phyloP scores from a whole-genome alignment of 2,797 vertebrate species.

The Rhinichthys osculus region DNA sequence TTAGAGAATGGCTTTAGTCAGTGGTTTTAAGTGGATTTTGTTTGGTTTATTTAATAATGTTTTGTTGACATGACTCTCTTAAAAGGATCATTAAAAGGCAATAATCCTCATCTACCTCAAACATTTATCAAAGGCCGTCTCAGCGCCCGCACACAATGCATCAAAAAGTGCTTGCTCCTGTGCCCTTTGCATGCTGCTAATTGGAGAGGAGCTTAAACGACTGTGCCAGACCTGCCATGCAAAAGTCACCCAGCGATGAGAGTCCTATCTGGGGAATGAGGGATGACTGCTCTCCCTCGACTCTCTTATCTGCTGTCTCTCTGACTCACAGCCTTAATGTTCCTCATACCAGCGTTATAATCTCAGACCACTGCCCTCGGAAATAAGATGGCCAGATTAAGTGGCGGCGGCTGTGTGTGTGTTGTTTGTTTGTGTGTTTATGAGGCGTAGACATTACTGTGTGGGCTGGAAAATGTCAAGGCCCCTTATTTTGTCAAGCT shows the following conservation, averaged over 20 bases:
- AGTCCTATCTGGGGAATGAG: conserved; percentile 48
- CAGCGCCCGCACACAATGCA: conserved; percentile 34
- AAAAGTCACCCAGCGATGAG: conserved; percentile 43
- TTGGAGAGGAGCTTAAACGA: conserved; percentile 43
- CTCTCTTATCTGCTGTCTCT: conserved; percentile 49
- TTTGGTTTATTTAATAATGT: conserved; percentile 18
- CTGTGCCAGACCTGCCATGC: conserved; percentile 27
- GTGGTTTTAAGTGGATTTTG: conserved; percentile 28
- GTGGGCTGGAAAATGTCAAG: conserved; percentile 60
- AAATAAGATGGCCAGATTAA: conserved; percentile 53
- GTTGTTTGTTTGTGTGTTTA: conserved; percentile 41
- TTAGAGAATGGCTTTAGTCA: conserved; percentile 21
- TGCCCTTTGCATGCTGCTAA: conserved; percentile 43
- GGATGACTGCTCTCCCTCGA: conserved; percentile 32
- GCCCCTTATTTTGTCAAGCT: conserved; percentile 56
- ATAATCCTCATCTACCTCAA: conserved; percentile 43
- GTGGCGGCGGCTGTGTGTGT: neutral
- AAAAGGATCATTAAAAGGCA: conserved; percentile 45
- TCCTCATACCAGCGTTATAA: conserved; percentile 48
- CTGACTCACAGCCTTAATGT: conserved; percentile 56
- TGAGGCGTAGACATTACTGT: conserved; percentile 49
- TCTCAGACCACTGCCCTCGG: conserved; percentile 52
- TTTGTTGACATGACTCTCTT: conserved; percentile 30
- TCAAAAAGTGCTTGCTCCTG: conserved; percentile 35
- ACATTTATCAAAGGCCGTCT: conserved; percentile 44